Conservation (phyloP, 2,888 invertebrate genomes). For the Epinotia demarniana region DNA sequence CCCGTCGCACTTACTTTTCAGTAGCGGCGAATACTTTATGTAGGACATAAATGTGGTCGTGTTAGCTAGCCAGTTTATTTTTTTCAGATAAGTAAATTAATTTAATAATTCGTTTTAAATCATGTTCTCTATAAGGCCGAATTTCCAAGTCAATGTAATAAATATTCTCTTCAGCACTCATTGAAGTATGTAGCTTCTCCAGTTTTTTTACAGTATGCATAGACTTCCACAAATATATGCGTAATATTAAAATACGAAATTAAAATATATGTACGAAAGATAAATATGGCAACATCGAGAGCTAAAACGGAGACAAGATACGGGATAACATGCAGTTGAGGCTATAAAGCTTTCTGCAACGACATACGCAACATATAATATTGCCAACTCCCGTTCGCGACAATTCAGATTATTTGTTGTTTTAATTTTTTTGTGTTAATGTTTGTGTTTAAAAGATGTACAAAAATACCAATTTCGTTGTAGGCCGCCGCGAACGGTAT, state of each 20-base stretch:
- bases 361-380: slow-evolving; percentile 66
- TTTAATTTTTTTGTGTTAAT: slow-evolving; percentile 1
- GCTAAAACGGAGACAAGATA: slow-evolving; percentile 43
- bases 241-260: slow-evolving; percentile 25
- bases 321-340: slow-evolving; percentile 55
- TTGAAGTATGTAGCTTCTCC: too few species aligned
- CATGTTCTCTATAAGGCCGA: background rate
- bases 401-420: slow-evolving; percentile 42
- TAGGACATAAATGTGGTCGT: background rate
- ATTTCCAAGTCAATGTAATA: background rate
- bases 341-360: slow-evolving; percentile 72
- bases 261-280: slow-evolving; percentile 55
- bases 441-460: slow-evolving; percentile 21
- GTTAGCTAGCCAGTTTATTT: background rate
- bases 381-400: slow-evolving; percentile 58
- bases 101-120: background rate
- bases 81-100: background rate
- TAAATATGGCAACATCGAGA: slow-evolving; percentile 64
- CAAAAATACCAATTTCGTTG: slow-evolving; percentile 32
- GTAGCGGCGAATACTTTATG: background rate
- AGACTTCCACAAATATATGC: slow-evolving; percentile 4
- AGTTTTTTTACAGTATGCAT: too few species aligned
- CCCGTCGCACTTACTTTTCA: background rate
- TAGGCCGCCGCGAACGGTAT: slow-evolving; percentile 54
- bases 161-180: background rate